Evolutionary conservation across 1,140 invertebrate genomes (phyloP).

Genomic region (Acromyrmex charruanus): DNA sequence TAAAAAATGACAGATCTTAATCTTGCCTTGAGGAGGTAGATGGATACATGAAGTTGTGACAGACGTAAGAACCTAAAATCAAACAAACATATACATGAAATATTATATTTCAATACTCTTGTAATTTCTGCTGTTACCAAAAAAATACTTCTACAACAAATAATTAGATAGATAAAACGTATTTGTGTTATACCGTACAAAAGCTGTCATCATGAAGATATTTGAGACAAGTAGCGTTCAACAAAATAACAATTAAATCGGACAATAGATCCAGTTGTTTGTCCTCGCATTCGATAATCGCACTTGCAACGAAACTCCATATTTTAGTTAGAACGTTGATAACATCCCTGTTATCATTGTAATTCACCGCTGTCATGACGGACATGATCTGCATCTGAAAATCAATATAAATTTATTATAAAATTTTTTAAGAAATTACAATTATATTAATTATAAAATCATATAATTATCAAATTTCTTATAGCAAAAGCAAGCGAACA

Average conservation of each 20-base stretch:
- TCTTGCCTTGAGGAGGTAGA: slow-evolving; percentile 63
- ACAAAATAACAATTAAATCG: slow-evolving; percentile 69
- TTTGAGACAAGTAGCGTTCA: slow-evolving; percentile 63
- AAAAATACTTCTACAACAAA: not conserved
- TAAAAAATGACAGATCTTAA: slow-evolving; percentile 76
- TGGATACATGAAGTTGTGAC: slow-evolving; percentile 66
- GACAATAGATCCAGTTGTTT: slow-evolving; percentile 72
- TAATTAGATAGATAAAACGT: not conserved
- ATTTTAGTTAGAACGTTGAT: slow-evolving; percentile 71
- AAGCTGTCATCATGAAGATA: slow-evolving; percentile 62
- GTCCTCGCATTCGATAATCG: slow-evolving; percentile 76
- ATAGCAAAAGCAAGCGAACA: not conserved
- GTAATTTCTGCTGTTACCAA: not conserved
- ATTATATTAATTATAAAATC: not conserved
- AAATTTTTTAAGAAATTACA: not conserved
- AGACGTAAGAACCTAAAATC: slow-evolving; percentile 77
- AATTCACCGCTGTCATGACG: slow-evolving; percentile 57
- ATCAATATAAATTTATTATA: not conserved
- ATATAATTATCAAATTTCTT: slow-evolving; percentile 11
- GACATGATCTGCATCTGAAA: slow-evolving; percentile 71
- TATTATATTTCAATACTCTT: not conserved
- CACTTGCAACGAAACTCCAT: slow-evolving; percentile 77
- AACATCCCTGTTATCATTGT: slow-evolving; percentile 64
- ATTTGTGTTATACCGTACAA: slow-evolving; percentile 44
- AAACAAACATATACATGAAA: slow-evolving; percentile 1